Conservation (phyloP, 1,140 invertebrate genomes). For the Dufourea novaeangliae region DNA sequence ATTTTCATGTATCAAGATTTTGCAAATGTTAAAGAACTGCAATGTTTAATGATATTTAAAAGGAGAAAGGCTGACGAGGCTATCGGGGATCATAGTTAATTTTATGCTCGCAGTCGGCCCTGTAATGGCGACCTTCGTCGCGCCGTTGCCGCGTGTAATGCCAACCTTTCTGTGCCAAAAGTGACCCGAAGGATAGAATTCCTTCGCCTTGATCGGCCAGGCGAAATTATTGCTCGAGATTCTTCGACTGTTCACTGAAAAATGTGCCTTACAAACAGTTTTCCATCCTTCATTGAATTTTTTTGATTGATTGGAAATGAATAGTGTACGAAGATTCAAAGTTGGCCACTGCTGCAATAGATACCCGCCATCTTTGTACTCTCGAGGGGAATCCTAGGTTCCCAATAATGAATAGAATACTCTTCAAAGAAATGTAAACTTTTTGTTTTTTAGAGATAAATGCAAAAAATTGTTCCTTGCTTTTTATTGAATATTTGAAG, state of each 20-base stretch:
- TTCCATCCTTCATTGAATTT: neutral
- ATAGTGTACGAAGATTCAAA: no score
- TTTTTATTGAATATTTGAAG: no score
- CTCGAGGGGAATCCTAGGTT: no score
- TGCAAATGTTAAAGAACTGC: neutral
- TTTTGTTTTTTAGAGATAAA: no score
- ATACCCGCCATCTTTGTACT: neutral
- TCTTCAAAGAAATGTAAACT: no score
- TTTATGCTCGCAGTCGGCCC: conserved; percentile 39
- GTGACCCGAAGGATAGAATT: conserved; percentile 34
- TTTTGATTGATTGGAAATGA: neutral
- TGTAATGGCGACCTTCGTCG: conserved; percentile 48
- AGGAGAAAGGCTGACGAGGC: conserved; percentile 30
- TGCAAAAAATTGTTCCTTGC: no score
- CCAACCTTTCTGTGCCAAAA: conserved; percentile 52
- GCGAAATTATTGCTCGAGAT: neutral
- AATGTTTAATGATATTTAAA: neutral
- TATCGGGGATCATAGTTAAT: conserved; percentile 49
- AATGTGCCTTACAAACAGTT: neutral
- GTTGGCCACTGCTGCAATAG: neutral
- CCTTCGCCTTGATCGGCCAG: conserved; percentile 7
- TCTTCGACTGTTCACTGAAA: neutral
- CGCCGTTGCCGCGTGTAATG: conserved; percentile 33
- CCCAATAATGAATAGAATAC: no score
- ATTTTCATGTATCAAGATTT: no score